Base-by-base conservation (phyloP, 2,797 vertebrate genomes). In the Paramormyrops hopkinsi region DNA sequence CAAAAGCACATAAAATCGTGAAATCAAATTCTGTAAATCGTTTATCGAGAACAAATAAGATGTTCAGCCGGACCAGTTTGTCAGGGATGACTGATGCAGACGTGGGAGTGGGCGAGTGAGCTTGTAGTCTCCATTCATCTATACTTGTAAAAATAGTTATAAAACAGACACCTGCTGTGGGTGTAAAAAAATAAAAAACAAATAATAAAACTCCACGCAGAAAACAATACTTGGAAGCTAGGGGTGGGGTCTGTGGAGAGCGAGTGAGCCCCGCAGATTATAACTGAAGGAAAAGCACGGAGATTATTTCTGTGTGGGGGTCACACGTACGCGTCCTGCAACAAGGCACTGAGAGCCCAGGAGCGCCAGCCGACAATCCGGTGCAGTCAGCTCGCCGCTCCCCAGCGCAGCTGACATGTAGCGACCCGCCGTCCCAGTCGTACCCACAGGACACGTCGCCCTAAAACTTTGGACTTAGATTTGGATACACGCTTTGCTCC, bases 271-370 rank as follows among this genome's bases (percentile, higher is more conserved):
- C 48, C 6, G 37, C 54, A 62, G 54, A 44, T 87, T 87, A 87
- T 87, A 87, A 59, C 6, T 62, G 14, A 19, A 87, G 86, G 3
- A 9, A 86, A 86, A 86, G 51, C 29, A 11, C 22, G 53, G 50
- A 56, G 86, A 87, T 87, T 62, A 87, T 62, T 87, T 11, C 54
- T 87, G 76, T 37, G 83, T 14, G 48, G 83, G 83, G 22, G 29
- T 41, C 2, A n/a, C 22, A 56, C 86, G 25, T 65, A 41, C 51
- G 41, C n/a, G 59, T 69, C 56, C 87, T 22, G 41, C 19, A n/a
- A 59, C 54, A 6, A 56, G 86, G 19, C 29, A 48, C 65, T 1
- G 33, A 88, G 22, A 19, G 6, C 85, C 37, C 37, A 44, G 44
- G 59, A 88, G 33, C n/a, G 59, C 41, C 2, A 19, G 56, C 12